Evolutionary conservation across 1,140 invertebrate genomes (phyloP).

Genomic region (Liolophura sinensis): DNA sequence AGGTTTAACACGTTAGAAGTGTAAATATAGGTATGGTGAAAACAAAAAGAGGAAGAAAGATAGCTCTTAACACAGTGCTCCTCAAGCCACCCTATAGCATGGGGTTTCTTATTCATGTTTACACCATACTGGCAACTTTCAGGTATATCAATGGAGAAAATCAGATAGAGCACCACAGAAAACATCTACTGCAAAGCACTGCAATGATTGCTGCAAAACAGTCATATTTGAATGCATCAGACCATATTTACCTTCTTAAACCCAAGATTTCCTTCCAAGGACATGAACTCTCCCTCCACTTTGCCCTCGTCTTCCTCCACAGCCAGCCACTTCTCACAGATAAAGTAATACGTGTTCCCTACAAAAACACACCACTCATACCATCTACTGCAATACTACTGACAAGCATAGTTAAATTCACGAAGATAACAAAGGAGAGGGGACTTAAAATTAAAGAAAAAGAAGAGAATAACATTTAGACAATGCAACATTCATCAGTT

Average conservation of each 20-base stretch:
- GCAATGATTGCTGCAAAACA: neutral
- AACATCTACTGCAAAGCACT: neutral
- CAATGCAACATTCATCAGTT: too few relatives aligned
- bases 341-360: slow-evolving; percentile 51
- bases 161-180: too few relatives aligned
- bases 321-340: slow-evolving; percentile 58
- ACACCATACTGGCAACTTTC: too few relatives aligned
- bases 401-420: neutral
- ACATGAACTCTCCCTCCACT: slow-evolving; percentile 57
- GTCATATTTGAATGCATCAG: neutral
- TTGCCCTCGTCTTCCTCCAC: slow-evolving; percentile 59
- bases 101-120: too few relatives aligned
- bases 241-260: slow-evolving; percentile 41
- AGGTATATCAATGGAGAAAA: too few relatives aligned
- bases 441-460: too few relatives aligned
- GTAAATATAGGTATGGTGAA: neutral
- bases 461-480: too few relatives aligned
- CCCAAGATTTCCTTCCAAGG: slow-evolving; percentile 43
- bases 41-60: neutral
- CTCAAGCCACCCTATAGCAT: too few relatives aligned
- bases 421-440: slow-evolving; percentile 6
- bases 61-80: neutral
- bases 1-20: neutral
- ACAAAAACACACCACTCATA: slow-evolving; percentile 1
- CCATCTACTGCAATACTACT: too few relatives aligned